Percentiles rank a stretch among this genome's conserved stretches.
Conservation (phyloP, 1,140 invertebrate genomes). For the Lucilia cuprina region DNA sequence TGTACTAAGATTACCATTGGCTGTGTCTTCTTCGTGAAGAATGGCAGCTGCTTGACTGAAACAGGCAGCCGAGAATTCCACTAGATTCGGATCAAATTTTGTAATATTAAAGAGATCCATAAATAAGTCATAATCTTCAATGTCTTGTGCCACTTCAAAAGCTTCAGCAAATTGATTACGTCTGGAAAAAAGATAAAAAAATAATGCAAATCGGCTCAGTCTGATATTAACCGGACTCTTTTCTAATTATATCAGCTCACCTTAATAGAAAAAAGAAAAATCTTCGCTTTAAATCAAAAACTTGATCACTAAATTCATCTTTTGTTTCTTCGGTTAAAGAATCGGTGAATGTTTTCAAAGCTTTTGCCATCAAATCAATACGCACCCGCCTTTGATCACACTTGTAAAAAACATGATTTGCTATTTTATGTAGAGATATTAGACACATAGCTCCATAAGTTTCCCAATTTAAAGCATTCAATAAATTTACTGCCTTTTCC, state of each 20-base stretch:
- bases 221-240: too few relatives aligned
- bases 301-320: slow-evolving; percentile 75
- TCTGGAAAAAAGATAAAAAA: too few relatives aligned
- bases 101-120: slow-evolving; percentile 86
- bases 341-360: slow-evolving; percentile 73
- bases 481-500: slow-evolving; percentile 74
- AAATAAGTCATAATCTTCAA: slow-evolving; percentile 82
- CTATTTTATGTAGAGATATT: slow-evolving; percentile 73
- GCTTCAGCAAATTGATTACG: slow-evolving; percentile 84
- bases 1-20: slow-evolving; percentile 66
- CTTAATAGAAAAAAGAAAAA: slow-evolving; percentile 82
- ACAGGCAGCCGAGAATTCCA: slow-evolving; percentile 77
- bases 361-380: slow-evolving; percentile 73
- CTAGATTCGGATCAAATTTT: slow-evolving; percentile 69
- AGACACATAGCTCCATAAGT: slow-evolving; percentile 73
- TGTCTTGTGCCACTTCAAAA: slow-evolving; percentile 83
- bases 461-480: slow-evolving; percentile 77
- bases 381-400: slow-evolving; percentile 68
- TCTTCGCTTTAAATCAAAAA: slow-evolving; percentile 75
- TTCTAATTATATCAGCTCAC: too few relatives aligned
- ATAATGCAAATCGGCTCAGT: too few relatives aligned
- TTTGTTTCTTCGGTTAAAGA: slow-evolving; percentile 73
- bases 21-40: slow-evolving; percentile 60
- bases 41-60: slow-evolving; percentile 76
- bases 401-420: slow-evolving; percentile 69